Base-by-base conservation (phyloP, 2,113 vertebrate genomes). In the Xenotilapia caudafasciata region DNA sequence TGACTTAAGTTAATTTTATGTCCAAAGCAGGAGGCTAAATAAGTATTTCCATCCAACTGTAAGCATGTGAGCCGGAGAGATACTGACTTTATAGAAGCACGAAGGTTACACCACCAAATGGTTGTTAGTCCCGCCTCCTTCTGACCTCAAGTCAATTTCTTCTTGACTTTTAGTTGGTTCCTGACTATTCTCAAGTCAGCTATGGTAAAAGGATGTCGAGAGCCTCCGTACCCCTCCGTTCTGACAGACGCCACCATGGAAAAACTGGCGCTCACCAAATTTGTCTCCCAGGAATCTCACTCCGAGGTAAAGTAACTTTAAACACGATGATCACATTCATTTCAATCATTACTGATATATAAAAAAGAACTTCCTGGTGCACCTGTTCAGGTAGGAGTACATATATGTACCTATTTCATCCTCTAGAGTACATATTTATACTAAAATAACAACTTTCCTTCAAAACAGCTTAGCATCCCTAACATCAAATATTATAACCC, bases 161-260 rank as follows among this genome's bases (percentile, higher is more conserved):
- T 28, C 14, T 33, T 49, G 10, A 60, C 35, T 35, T 65, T 5
- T 92, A 99, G 99, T 80, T 98, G 98, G 96, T 98, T 99, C 93
- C 92, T 99, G 86, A 92, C 94, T 7, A 97, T 97, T 47, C 92
- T 99, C 82, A 97, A 97, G 93, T 98, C 98, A 4, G 98, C 98
- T 88, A 98, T 99, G 97, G 97, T 98, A 89, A 98, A 97, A 82
- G 98, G 98, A 38, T 99, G 97, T 81, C 96, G 98, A 33, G 98
- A 99, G 82, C 97, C 98, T 0, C 98, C 98, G 0, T 99, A 98
- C 85, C 99, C 99, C 79, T 97, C 97, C 33, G 83, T 99, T 87
- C 97, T 99, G 84, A 99, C 97, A 0, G 99, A 99, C 1, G 98
- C 99, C 92, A 99, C 99, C 45, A 99, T 99, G 98, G 98, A 99